Percentiles rank a stretch among this genome's conserved stretches.
These are phyloP conservation scores for Epiperipatus broadwayi DNA, from an alignment of 2,888 invertebrate species.

Conservation along the genomic window DNA sequence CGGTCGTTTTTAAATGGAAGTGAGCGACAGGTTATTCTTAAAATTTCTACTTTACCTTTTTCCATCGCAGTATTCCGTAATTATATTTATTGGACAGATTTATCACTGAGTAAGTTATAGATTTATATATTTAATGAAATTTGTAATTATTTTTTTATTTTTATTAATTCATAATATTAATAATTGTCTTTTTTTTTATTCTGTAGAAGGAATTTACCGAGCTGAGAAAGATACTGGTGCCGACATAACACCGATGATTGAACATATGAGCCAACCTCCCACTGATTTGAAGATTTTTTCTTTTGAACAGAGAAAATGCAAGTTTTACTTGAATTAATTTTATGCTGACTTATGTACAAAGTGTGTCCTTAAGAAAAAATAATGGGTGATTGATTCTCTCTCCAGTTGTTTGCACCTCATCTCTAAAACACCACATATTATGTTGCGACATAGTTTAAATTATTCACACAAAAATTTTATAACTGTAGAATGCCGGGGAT, in stretches of 20 bases:
- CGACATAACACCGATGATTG: constrained; percentile 79
- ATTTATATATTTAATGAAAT: constrained; percentile 1
- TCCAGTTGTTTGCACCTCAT: no score
- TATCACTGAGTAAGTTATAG: constrained; percentile 45
- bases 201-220: constrained; percentile 56
- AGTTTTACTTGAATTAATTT: constrained; percentile 17
- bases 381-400: no score
- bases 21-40: constrained; percentile 46
- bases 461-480: no score
- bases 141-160: no score
- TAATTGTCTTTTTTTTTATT: no score
- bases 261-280: constrained; percentile 75
- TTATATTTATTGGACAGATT: constrained; percentile 90
- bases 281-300: constrained; percentile 78
- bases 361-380: no score
- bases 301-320: constrained; percentile 53
- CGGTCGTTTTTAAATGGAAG: constrained; percentile 67
- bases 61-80: constrained; percentile 73
- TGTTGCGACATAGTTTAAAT: no score
- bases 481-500: no score
- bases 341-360: no score
- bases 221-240: constrained; percentile 94
- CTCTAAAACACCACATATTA: no score
- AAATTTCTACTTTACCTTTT: constrained; percentile 79
- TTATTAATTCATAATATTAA: no score